phyloP scores from a whole-genome alignment of 2,888 invertebrate genomes.

The Proisotoma minuta region DNA sequence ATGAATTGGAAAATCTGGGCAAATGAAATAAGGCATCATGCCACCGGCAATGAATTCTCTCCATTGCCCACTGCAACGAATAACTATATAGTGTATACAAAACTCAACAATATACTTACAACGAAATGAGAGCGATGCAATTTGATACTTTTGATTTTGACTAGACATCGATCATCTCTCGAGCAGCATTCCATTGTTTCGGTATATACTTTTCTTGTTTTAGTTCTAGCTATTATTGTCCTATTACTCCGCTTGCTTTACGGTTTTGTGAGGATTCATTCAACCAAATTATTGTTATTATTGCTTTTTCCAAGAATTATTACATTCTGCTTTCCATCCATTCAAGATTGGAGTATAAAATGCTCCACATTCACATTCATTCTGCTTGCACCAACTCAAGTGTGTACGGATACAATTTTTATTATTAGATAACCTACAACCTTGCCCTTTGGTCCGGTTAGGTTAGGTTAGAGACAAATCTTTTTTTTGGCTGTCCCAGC shows the following conservation, averaged over 20 bases:
- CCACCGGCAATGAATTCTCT: background rate
- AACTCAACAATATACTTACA: too few relatives aligned
- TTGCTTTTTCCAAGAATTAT: background rate
- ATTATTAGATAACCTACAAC: background rate
- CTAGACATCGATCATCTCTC: background rate
- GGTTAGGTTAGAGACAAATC: background rate
- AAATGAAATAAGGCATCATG: background rate
- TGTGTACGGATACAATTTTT: background rate
- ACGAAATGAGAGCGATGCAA: too few relatives aligned
- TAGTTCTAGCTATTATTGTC: background rate
- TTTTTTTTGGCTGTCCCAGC: background rate
- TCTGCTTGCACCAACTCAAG: too few relatives aligned
- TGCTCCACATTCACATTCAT: background rate
- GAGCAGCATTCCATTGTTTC: background rate
- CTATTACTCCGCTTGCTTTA: background rate
- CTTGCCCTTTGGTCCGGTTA: too few relatives aligned
- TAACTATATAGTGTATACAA: too few relatives aligned
- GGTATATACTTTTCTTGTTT: background rate
- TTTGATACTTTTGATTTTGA: background rate
- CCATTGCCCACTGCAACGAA: background rate
- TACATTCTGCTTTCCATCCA: background rate
- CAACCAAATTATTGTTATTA: background rate
- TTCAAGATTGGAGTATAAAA: background rate
- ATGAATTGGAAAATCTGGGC: slow-evolving; percentile 19
- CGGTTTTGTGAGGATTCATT: background rate